Evolutionary conservation across 2,797 vertebrate genomes (phyloP), one percentile per base, ranked within the genome.

Genomic region (Poecilia picta): DNA sequence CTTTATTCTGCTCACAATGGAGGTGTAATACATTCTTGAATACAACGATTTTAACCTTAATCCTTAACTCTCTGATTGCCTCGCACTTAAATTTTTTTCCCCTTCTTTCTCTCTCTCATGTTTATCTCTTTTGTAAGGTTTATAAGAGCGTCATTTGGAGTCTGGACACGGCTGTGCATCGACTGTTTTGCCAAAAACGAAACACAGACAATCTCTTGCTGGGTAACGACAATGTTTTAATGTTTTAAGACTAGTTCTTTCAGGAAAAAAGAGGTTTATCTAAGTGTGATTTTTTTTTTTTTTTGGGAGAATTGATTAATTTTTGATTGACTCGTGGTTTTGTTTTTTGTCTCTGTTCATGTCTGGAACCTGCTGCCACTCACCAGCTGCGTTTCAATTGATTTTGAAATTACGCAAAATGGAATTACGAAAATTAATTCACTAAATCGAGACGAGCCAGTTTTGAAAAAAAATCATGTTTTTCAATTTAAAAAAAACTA

Each of bases 111-210:
- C 36, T 23, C 33, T 64, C 31, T 39, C 8, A 25, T 66, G 33
- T 43, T 55, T 84, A 64, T 81, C 4, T 28, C 47, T 86, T 82
- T 77, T 87, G 89, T 79, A 89, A 99, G 98, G 97, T 98, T 86
- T 95, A 96, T 85, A 97, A 95, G 93, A 94, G 86, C 1, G 88
- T 99, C 82, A 94, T 89, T 77, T 91, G 98, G 93, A 95, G 97
- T 87, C 87, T 99, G 88, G 95, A 95, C 73, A 85, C 94, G 81
- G 83, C 97, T 47, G 71, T 99, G 91, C 95, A 95, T 80, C 88
- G 88, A 75, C 91, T 98, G 49, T 93, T 95, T 41, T 92, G 97
- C 85, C 95, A 94, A 36, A 97, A 96, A 83, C 96, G 95, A 89
- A 91, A 92, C 84, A 96, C 94, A 72, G 92, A 97, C 82, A 81